Conservation (phyloP, 2,113 vertebrate species). For the Propithecus coquereli region DNA sequence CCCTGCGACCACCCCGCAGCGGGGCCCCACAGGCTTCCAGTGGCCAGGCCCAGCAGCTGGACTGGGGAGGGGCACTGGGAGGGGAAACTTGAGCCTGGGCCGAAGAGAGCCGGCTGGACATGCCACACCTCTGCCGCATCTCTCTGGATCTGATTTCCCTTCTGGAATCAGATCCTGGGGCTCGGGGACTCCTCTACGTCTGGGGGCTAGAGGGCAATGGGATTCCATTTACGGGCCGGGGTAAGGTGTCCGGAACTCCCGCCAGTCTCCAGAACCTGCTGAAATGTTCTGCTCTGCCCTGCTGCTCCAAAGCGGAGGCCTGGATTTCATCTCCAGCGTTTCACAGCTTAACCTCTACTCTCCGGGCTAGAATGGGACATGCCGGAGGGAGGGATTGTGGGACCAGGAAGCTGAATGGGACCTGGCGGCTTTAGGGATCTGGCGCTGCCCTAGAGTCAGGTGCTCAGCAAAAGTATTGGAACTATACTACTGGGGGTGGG, state of each 20-base stretch:
- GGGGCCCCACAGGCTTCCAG: slow-evolving; percentile 44
- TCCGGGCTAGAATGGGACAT: not conserved
- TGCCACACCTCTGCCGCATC: slow-evolving; percentile 12
- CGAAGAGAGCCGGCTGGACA: not conserved
- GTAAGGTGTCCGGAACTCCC: slow-evolving; percentile 1
- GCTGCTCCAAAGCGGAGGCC: slow-evolving; percentile 1
- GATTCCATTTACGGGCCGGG: slow-evolving; percentile 22
- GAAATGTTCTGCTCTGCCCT: not conserved
- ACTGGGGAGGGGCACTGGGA: slow-evolving; percentile 1
- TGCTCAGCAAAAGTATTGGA: not conserved
- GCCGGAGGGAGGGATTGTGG: not conserved
- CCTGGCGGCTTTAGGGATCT: not conserved
- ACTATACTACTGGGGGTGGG: not conserved
- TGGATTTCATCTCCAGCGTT: not conserved
- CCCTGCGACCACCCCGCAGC: slow-evolving; percentile 44
- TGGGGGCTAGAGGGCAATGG: not conserved
- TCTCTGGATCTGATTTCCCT: not conserved
- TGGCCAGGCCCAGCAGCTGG: slow-evolving; percentile 25
- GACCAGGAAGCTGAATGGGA: not conserved
- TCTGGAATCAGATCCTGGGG: slow-evolving; percentile 31
- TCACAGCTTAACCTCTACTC: not conserved
- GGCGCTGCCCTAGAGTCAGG: not conserved
- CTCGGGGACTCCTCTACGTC: not conserved
- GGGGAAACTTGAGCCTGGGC: not conserved
- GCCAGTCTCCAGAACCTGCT: not conserved